phyloP scores from a whole-genome alignment of 1,140 invertebrate genomes.

The Drosophila persimilis region DNA sequence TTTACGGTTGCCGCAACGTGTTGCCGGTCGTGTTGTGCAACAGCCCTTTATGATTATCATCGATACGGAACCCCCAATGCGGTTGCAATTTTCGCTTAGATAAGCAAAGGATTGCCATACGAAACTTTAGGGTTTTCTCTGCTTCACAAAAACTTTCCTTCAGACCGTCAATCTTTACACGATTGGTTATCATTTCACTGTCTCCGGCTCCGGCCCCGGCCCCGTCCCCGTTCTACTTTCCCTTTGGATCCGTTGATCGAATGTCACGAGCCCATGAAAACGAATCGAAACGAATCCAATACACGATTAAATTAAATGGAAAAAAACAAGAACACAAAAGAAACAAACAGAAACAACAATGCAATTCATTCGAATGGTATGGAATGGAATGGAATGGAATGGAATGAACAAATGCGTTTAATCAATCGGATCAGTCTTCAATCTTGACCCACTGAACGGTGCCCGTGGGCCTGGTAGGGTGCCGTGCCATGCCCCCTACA shows the following conservation, averaged over 20 bases:
- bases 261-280: constrained; percentile 57
- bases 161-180: neutral
- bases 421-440: constrained; percentile 71
- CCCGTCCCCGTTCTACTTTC: constrained; percentile 46
- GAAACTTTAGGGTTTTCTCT: neutral
- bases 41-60: constrained; percentile 29
- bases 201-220: constrained; percentile 20
- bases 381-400: neutral
- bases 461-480: constrained; percentile 14
- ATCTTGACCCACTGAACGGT: constrained; percentile 68
- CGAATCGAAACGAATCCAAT: constrained; percentile 50
- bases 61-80: constrained; percentile 16
- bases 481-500: neutral
- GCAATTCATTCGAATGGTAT: constrained; percentile 8
- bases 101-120: constrained; percentile 1
- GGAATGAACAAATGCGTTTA: constrained; percentile 51
- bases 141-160: neutral
- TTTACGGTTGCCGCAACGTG: constrained; percentile 34
- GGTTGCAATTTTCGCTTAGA: constrained; percentile 41
- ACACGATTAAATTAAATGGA: constrained; percentile 69
- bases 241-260: constrained; percentile 47
- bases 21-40: constrained; percentile 56
- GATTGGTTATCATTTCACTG: neutral
- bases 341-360: constrained; percentile 41
- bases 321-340: constrained; percentile 6